Base-by-base conservation (phyloP, 1,140 invertebrate genomes). In the Drosophila micromelanica region DNA sequence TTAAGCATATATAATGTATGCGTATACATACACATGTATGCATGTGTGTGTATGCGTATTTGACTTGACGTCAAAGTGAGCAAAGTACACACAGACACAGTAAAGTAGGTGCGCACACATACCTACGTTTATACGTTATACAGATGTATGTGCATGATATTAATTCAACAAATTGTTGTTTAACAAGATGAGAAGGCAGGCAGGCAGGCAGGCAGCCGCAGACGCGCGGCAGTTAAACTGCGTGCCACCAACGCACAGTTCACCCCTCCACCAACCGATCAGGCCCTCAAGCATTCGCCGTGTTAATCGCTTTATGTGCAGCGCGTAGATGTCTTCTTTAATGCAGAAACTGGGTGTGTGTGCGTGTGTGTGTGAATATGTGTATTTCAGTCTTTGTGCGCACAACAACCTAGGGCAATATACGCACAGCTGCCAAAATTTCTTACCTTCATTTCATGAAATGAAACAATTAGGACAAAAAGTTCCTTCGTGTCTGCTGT, bases 401-500 rank as follows among this genome's bases (percentile, higher is more conserved):
- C 68, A 74, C 64, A 69, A 72, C 67, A 73, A 70, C 85, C 85
- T 75, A 73, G 64, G 84, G 84, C 85, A 89, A 84, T 84, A 89
- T 86, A 82, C 84, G 84, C 84, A 89, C 84, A 90, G 80, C 85
- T 89, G 84, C 85, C 84, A 72, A 89, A 89, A 89, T 84, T 80
- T 89, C 84, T 89, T 89, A 89, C 84, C 84, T 89, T 81, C 79
- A 84, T 90, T 89, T 82, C 84, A 69, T 84, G 85, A 75, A 89
- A 89, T 89, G 84, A 89, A 89, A 89, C 84, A 89, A 89, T 89
- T 89, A 90, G 84, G 85, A 84, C 84, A 82, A 87, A 89, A 87
- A 87, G 82, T 89, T 87, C 73, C 80, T 76, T 86, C 75, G 71
- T 81, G 75, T 63, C 73, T 71, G 64, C 51, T 13, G 51, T 57